phyloP scores from a whole-genome alignment of 2,113 vertebrate species.

The Orycteropus afer region DNA sequence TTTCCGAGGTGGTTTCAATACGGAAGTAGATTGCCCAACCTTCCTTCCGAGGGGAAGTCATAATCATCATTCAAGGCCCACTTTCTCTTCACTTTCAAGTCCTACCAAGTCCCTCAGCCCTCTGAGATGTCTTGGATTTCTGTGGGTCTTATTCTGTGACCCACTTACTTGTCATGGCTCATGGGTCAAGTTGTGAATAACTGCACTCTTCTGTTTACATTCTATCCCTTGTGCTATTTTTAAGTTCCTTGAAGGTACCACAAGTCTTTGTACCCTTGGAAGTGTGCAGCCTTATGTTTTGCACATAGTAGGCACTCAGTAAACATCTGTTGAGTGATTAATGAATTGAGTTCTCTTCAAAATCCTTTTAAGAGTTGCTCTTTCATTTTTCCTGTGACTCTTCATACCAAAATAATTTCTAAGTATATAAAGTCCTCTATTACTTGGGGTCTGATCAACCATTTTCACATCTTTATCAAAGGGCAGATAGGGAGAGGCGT shows the following conservation, averaged over 20 bases:
- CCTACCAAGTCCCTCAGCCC: neutral
- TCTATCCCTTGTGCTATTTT: neutral
- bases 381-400: constrained; percentile 54
- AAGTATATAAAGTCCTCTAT: constrained; percentile 48
- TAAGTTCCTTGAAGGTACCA: neutral
- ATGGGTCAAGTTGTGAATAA: neutral
- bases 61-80: neutral
- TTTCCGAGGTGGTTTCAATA: too few species aligned
- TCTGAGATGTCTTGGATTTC: neutral
- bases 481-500: neutral
- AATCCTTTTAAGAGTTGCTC: constrained; percentile 24
- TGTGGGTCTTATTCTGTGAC: neutral
- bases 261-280: neutral
- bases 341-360: neutral
- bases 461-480: constrained; percentile 45
- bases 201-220: neutral
- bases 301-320: neutral
- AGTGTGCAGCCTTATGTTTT: neutral
- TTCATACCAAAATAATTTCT: constrained; percentile 49
- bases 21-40: too few species aligned
- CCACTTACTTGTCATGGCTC: neutral
- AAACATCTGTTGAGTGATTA: neutral
- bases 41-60: too few species aligned
- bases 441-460: constrained; percentile 5
- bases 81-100: neutral